Base-by-base conservation (phyloP, 2,797 vertebrate species). In the Notolabrus celidotus region DNA sequence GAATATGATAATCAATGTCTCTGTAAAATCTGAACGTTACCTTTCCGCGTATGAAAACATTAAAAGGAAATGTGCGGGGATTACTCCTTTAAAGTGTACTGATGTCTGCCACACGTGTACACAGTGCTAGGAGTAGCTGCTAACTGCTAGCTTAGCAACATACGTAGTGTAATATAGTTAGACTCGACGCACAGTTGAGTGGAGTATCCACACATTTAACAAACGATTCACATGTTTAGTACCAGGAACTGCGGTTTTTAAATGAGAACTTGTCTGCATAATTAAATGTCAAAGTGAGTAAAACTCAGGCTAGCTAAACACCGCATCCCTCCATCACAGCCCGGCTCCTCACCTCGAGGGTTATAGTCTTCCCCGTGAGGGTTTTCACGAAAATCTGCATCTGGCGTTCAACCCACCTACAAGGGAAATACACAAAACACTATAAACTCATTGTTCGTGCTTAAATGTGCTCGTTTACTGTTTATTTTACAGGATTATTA, bases 301-400 rank as follows among this genome's bases (percentile, higher is more conserved):
- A 39, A n/a, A 8, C 5, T 58, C 1, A 0, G 11, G 5, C 0
- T 27, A 22, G 10, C 42, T 25, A 20, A 52, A n/a, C 29, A 52
- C 33, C 25, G n/a, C 49, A 16, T 23, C 27, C 39, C 50, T 72
- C 63, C 77, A 56, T 52, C 71, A 38, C 71, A 42, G 66, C 2
- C 68, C 51, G 56, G 46, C 7, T 80, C 47, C 93, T 71, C 82
- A 97, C 96, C 97, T 99, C 97, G 85, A 98, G 97, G 81, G 97
- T 98, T 87, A 99, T 99, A 6, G 97, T 99, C 86, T 99, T 98
- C 88, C 97, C 97, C 76, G 97, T 98, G 38, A 98, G 95, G 88
- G 97, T 99, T 92, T 99, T 99, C 67, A 99, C 97, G 79, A 98
- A 99, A 90, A 99, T 99, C 96, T 99, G 97, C 97, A 95, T 90